These are phyloP conservation scores for Tragopan temminckii DNA, from an alignment of 2,797 vertebrate species.

Conservation along the genomic window DNA sequence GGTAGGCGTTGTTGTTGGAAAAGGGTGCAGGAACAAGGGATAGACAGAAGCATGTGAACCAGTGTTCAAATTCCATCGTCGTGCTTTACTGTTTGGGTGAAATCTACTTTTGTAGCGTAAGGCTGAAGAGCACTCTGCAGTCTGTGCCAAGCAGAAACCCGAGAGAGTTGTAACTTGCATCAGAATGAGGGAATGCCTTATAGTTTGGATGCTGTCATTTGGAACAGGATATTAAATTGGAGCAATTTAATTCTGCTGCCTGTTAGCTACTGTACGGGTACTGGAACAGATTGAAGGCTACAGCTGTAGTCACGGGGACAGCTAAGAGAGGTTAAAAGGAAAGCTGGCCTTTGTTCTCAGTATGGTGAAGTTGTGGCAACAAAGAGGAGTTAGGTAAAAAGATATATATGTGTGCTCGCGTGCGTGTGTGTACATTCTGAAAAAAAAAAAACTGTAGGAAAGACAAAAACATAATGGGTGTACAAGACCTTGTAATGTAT, in stretches of 20 bases:
- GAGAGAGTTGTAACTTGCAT: conserved; percentile 10
- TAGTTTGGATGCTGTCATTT: conserved; percentile 40
- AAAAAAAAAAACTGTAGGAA: conserved; percentile 10
- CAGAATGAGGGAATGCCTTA: conserved; percentile 46
- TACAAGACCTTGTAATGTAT: conserved; percentile 40
- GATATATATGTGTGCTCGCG: background rate
- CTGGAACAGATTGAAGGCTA: conserved; percentile 47
- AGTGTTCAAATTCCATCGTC: background rate
- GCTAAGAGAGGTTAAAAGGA: conserved; percentile 7
- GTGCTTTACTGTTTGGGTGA: conserved; percentile 50
- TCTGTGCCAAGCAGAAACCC: conserved; percentile 58
- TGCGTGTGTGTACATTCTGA: background rate
- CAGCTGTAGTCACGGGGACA: conserved; percentile 2
- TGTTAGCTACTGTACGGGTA: conserved; percentile 66
- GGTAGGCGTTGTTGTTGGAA: conserved; percentile 6
- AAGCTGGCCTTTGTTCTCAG: conserved; percentile 13
- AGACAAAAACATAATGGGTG: conserved; percentile 46
- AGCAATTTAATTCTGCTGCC: conserved; percentile 66
- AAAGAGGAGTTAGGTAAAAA: background rate
- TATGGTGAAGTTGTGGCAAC: background rate
- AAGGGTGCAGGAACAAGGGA: conserved; percentile 49
- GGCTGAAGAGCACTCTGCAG: conserved; percentile 62
- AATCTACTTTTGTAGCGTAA: conserved; percentile 28
- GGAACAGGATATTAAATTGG: conserved; percentile 59
- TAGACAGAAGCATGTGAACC: conserved; percentile 34